Conservation (phyloP, 1,140 invertebrate genomes). For the Meteorus sp. region DNA sequence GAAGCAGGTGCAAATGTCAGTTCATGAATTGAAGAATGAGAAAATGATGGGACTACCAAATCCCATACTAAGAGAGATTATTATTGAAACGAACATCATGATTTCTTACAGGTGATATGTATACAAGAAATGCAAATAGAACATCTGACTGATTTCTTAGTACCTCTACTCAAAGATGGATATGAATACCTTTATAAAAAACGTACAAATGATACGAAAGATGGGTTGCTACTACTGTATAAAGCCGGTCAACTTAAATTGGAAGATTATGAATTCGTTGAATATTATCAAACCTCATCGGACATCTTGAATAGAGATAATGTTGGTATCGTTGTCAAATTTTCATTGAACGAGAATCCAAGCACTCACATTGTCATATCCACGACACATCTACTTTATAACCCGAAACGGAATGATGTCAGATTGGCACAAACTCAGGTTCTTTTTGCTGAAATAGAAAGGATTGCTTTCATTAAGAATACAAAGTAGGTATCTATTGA, state of each 20-base stretch:
- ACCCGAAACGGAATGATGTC: conserved; percentile 84
- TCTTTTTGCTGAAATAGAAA: conserved; percentile 80
- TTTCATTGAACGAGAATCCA: conserved; percentile 60
- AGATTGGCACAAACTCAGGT: conserved; percentile 82
- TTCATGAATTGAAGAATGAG: conserved; percentile 21
- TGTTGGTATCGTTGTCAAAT: conserved; percentile 79
- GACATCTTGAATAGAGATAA: conserved; percentile 82
- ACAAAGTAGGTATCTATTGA: conserved; percentile 37
- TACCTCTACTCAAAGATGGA: conserved; percentile 56
- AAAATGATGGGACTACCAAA: too few species aligned
- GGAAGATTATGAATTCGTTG: conserved; percentile 54
- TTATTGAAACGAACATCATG: conserved; percentile 19
- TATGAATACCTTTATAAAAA: conserved; percentile 57
- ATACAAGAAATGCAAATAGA: conserved; percentile 86
- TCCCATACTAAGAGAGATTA: conserved; percentile 5
- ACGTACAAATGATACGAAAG: conserved; percentile 51
- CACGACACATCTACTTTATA: conserved; percentile 94
- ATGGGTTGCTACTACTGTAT: conserved; percentile 50
- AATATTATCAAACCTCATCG: conserved; percentile 59
- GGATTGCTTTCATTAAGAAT: conserved; percentile 67
- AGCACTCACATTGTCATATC: conserved; percentile 71
- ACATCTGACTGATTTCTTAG: conserved; percentile 68
- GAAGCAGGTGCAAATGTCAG: conserved; percentile 72
- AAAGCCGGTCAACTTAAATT: conserved; percentile 43
- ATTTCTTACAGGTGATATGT: conserved; percentile 70